These are phyloP conservation scores for Pinctada fucata DNA, from an alignment of 2,888 invertebrate species.

Conservation along the genomic window DNA sequence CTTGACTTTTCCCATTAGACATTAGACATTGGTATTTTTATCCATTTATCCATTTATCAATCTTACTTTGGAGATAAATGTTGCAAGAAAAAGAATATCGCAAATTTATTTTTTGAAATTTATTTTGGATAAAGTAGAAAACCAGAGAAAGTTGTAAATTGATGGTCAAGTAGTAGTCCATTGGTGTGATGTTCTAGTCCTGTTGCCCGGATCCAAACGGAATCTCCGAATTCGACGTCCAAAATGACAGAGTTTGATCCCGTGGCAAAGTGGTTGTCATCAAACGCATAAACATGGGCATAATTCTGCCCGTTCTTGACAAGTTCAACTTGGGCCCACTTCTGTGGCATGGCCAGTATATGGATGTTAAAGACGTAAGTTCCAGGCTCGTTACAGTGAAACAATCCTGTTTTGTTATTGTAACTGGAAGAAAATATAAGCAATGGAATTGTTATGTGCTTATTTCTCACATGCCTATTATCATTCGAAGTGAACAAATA, in stretches of 20 bases:
- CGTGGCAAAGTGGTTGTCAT: constrained; percentile 6
- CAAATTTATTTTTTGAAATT: background rate
- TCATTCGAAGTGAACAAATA: too few species aligned
- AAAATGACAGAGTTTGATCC: constrained; percentile 7
- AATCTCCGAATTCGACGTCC: background rate
- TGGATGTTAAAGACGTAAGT: constrained; percentile 11
- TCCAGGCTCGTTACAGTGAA: background rate
- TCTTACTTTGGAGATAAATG: too few species aligned
- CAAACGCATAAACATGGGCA: background rate
- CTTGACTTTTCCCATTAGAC: too few species aligned
- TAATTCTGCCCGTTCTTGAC: background rate
- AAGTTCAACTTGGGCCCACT: background rate
- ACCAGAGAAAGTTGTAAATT: background rate
- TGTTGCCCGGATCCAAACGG: background rate
- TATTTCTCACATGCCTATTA: too few species aligned
- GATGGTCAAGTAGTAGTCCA: background rate
- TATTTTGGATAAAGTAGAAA: background rate
- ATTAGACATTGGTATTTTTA: too few species aligned
- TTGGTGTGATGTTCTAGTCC: background rate
- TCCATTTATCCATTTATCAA: too few species aligned
- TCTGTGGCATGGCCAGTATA: constrained; percentile 7
- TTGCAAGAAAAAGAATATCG: too few species aligned
- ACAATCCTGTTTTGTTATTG: constrained; percentile 2
- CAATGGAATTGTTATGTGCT: background rate
- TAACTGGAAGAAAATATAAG: background rate